A percentile compares a stretch with the other conserved stretches of the same genome.
These are phyloP conservation scores for Heteromormyrus szaboi DNA, from an alignment of 2,797 vertebrate species.

Conservation along the genomic window DNA sequence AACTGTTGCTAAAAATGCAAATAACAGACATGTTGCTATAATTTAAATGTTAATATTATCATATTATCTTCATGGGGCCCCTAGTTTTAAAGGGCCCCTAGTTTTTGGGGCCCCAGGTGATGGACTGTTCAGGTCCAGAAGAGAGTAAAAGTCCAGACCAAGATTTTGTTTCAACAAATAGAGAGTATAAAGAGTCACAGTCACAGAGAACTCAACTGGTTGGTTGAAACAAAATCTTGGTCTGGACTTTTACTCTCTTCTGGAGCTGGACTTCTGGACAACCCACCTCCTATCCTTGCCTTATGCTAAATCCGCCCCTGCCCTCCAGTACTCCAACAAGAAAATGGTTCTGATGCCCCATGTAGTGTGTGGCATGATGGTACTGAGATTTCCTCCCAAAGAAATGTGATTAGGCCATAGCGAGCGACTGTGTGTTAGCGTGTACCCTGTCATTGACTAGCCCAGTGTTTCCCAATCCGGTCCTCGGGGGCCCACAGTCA, in stretches of 20 bases:
- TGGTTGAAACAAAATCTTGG: not conserved
- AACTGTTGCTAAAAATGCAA: not conserved
- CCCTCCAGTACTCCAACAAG: not conserved
- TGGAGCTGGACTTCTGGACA: not conserved
- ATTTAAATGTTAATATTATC: not conserved
- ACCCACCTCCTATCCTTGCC: not conserved
- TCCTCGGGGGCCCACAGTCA: not conserved
- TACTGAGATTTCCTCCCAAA: not conserved
- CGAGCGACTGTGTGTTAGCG: not conserved
- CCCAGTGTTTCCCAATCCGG: not conserved
- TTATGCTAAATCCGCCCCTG: not conserved
- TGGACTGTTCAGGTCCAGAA: not conserved
- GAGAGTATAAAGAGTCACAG: not conserved
- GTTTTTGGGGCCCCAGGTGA: not conserved
- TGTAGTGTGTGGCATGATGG: not conserved
- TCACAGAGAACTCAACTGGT: not conserved
- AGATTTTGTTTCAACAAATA: not conserved
- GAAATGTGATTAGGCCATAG: not conserved
- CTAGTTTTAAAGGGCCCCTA: not conserved
- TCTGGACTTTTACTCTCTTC: not conserved
- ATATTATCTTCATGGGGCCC: not conserved
- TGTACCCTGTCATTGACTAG: not conserved
- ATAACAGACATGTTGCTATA: not conserved
- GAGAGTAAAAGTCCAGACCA: not conserved
- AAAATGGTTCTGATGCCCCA: not conserved